Conservation (phyloP, 1,140 invertebrate genomes). For the Onthophagus taurus region DNA sequence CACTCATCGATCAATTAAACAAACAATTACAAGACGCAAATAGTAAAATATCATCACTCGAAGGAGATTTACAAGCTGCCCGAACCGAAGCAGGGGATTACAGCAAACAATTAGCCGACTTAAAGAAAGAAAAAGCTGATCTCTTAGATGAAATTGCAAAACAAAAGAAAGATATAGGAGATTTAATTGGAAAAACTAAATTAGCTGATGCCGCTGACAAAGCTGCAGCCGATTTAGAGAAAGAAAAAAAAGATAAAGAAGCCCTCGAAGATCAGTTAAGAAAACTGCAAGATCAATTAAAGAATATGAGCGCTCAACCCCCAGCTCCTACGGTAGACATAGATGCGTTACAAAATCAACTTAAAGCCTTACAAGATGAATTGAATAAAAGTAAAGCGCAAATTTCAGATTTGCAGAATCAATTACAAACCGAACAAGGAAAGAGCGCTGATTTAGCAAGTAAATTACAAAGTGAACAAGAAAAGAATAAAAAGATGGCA, state of each 20-base stretch:
- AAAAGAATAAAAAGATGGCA: neutral
- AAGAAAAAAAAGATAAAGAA: conserved; percentile 9
- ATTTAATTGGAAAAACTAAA: conserved; percentile 4
- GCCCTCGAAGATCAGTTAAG: conserved; percentile 7
- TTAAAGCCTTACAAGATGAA: neutral
- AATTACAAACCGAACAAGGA: neutral
- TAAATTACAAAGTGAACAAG: neutral
- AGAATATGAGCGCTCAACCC: conserved; percentile 1
- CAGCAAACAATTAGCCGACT: neutral
- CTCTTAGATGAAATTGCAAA: conserved; percentile 5
- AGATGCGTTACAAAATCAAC: too few species aligned
- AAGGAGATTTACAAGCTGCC: neutral
- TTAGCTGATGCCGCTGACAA: neutral
- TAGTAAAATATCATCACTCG: too few species aligned
- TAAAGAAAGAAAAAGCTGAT: conserved; percentile 3
- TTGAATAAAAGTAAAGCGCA: neutral
- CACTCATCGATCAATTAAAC: neutral
- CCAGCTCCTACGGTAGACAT: too few species aligned
- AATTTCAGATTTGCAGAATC: conserved; percentile 3
- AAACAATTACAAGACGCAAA: neutral
- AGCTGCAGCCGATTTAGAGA: conserved; percentile 1
- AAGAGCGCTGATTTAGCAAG: conserved; percentile 1
- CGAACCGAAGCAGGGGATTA: neutral
- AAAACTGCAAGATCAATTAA: conserved; percentile 5
- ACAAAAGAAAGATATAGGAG: conserved; percentile 8